Percentiles rank a stretch among this genome's conserved stretches.
These are phyloP conservation scores for Huso huso DNA, from an alignment of 2,797 vertebrate genomes.

Conservation along the genomic window DNA sequence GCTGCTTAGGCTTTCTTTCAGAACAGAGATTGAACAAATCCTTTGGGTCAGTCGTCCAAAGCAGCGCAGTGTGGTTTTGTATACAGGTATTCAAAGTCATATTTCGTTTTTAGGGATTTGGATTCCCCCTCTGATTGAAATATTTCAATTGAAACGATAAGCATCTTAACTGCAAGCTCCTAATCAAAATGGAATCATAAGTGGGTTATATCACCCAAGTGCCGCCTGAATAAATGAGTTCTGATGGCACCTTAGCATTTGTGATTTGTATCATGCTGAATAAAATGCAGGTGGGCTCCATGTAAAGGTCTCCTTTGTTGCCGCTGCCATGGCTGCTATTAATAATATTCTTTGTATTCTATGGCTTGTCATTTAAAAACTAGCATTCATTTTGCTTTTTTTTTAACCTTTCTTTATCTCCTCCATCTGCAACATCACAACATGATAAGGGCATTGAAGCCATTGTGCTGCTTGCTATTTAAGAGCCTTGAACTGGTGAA, in stretches of 20 bases:
- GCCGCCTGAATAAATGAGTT: constrained; percentile 7
- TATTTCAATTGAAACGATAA: constrained; percentile 14
- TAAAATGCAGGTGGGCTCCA: not conserved
- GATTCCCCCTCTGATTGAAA: constrained; percentile 2
- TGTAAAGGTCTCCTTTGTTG: constrained; percentile 12
- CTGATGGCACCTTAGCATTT: no score
- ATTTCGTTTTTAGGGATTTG: constrained; percentile 26
- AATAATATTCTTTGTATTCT: constrained; percentile 14
- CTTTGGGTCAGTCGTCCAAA: not conserved
- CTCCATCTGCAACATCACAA: no score
- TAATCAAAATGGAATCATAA: constrained; percentile 9
- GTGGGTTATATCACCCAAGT: constrained; percentile 5
- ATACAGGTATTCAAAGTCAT: constrained; percentile 12
- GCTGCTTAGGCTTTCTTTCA: not conserved
- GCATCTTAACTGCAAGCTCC: constrained; percentile 5
- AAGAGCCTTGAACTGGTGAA: no score
- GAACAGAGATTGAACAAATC: not conserved
- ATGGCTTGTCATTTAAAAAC: no score
- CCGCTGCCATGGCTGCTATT: constrained; percentile 4
- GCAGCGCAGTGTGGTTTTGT: not conserved
- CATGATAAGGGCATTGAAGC: no score
- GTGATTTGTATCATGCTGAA: no score
- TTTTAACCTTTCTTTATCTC: no score
- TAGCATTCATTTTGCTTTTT: no score
- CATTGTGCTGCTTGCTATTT: no score